phyloP scores from a whole-genome alignment of 1,140 invertebrate species.

The Magallana ariakensis region DNA sequence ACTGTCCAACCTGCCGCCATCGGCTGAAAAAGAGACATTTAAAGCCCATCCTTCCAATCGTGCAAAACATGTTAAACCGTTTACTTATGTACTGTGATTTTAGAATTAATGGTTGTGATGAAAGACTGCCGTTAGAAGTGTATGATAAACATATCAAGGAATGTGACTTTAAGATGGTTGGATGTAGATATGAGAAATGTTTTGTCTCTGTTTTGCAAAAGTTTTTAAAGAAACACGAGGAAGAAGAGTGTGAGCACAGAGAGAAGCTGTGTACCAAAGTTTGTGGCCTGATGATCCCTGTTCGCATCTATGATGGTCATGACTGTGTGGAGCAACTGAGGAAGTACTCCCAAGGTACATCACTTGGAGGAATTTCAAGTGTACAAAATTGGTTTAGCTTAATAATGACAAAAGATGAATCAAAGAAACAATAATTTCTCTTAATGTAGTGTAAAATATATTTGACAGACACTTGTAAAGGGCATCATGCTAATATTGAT shows the following conservation, averaged over 20 bases:
- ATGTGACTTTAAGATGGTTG: slow-evolving; percentile 61
- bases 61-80: slow-evolving; percentile 75
- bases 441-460: too few species aligned
- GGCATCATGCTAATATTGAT: too few species aligned
- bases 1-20: slow-evolving; percentile 73
- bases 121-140: slow-evolving; percentile 61
- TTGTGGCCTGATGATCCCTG: slow-evolving; percentile 63
- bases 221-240: slow-evolving; percentile 61
- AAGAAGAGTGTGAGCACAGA: slow-evolving; percentile 59
- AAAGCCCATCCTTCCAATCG: slow-evolving; percentile 71
- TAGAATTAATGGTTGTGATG: slow-evolving; percentile 64
- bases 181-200: slow-evolving; percentile 60
- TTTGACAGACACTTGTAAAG: too few species aligned
- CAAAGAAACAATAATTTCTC: too few species aligned
- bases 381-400: too few species aligned
- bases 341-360: slow-evolving; percentile 55
- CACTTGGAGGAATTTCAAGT: too few species aligned
- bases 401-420: too few species aligned
- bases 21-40: slow-evolving; percentile 58
- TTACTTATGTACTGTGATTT: slow-evolving; percentile 67
- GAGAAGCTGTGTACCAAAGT: slow-evolving; percentile 55
- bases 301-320: slow-evolving; percentile 53
- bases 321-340: slow-evolving; percentile 61
- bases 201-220: slow-evolving; percentile 48
- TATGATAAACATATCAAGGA: slow-evolving; percentile 59